A percentile compares a stretch with the other conserved stretches of the same genome.
These are phyloP conservation scores for Spea bombifrons DNA, from an alignment of 2,113 vertebrate species.

Conservation along the genomic window DNA sequence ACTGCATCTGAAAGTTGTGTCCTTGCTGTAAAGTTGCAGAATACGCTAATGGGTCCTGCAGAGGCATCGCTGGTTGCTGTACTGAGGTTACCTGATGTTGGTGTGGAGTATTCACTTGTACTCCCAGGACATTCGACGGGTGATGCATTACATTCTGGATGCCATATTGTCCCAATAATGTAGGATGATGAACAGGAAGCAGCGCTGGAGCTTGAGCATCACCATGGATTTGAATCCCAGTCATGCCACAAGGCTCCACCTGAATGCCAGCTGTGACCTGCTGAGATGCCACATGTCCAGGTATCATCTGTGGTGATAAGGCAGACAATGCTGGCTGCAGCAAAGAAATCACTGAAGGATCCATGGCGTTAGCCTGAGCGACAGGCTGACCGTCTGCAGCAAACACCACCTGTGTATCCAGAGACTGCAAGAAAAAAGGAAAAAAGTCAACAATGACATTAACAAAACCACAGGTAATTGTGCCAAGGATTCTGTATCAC, in stretches of 20 bases:
- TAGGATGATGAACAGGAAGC: conserved; percentile 37
- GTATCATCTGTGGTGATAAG: conserved; percentile 48
- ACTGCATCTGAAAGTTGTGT: conserved; percentile 60
- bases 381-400: conserved; percentile 61
- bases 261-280: conserved; percentile 36
- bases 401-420: conserved; percentile 62
- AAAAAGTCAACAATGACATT: neutral
- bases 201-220: conserved; percentile 40
- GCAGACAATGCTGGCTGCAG: conserved; percentile 54
- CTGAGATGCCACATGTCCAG: conserved; percentile 42
- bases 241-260: conserved; percentile 35
- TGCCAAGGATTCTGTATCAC: conserved; percentile 50
- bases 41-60: conserved; percentile 59
- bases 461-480: neutral
- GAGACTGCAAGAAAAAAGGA: conserved; percentile 49
- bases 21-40: conserved; percentile 56
- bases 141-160: conserved; percentile 29
- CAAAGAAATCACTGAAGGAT: conserved; percentile 46
- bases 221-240: conserved; percentile 41
- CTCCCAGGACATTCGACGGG: conserved; percentile 23
- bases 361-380: conserved; percentile 37
- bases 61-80: conserved; percentile 59
- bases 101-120: conserved; percentile 53
- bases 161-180: conserved; percentile 40
- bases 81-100: conserved; percentile 53